Conservation (phyloP, 2,888 invertebrate genomes). For the Aspidapion aeneum region DNA sequence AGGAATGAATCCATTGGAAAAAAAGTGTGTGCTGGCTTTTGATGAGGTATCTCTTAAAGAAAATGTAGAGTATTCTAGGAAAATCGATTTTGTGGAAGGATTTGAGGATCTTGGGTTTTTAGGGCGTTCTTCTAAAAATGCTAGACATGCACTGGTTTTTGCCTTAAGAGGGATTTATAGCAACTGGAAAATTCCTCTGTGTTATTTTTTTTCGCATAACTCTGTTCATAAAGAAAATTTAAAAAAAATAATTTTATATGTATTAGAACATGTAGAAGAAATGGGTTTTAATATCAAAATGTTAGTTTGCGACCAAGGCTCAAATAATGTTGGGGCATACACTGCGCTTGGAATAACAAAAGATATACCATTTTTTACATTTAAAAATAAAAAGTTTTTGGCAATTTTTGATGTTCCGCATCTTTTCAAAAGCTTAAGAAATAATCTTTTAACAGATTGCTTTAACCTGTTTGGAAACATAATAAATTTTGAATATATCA, state of each 20-base stretch:
- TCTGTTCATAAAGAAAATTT: slow-evolving; percentile 4
- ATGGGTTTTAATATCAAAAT: not conserved
- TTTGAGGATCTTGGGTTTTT: slow-evolving; percentile 4
- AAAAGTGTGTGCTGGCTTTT: not conserved
- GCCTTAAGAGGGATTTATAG: not conserved
- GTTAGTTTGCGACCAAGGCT: not conserved
- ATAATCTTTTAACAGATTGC: too few relatives aligned
- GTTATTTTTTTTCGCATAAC: slow-evolving; percentile 3
- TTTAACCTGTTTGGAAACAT: not conserved
- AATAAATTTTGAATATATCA: not conserved
- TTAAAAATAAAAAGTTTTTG: not conserved
- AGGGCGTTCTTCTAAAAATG: not conserved
- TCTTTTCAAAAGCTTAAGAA: too few relatives aligned
- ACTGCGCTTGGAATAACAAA: too few relatives aligned
- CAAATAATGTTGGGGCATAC: not conserved
- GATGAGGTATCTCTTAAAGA: slow-evolving; percentile 3
- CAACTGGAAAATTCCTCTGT: slow-evolving; percentile 3
- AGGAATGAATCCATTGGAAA: too few relatives aligned
- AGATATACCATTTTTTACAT: too few relatives aligned
- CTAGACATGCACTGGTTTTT: slow-evolving; percentile 4
- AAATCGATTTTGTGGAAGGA: slow-evolving; percentile 2
- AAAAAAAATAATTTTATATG: not conserved
- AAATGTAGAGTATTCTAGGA: not conserved
- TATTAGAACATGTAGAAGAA: not conserved
- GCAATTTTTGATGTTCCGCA: too few relatives aligned